Base-by-base conservation (phyloP, 2,888 invertebrate genomes). In the Tyria jacobaeae region DNA sequence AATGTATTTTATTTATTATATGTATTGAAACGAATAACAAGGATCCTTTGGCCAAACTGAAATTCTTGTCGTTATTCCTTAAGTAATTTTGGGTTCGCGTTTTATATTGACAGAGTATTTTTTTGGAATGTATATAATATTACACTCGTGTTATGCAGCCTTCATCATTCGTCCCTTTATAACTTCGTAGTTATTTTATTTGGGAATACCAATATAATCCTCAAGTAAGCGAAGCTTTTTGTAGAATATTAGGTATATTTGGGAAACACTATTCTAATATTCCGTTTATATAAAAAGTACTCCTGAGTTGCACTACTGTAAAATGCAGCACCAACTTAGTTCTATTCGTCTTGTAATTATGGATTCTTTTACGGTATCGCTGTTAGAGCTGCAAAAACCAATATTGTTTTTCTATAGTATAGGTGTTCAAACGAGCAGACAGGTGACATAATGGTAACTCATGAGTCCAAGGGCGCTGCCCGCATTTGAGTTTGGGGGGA, bases 91-190 rank as follows among this genome's bases (percentile, higher is more conserved):
- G 48, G 52, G 47, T 48, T 21, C 39, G 59, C 57, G 52, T 62
- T 58, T 64, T 65, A 73, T 69, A 73, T 68, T 66, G 57, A 70
- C 68, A 66, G 68, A 61, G 66, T 34, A 65, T 66, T 75, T 67
- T 64, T 71, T 53, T 52, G 65, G 47, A 68, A 71, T 62, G 57
- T 70, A 62, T 68, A n/a, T n/a, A n/a, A n/a, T n/a, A 73, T 64
- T 60, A 63, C 57, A 64, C 66, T 60, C 39, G 58, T 60, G 52
- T 50, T 35, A 60, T 44, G 41, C 50, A 60, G 61, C 66, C 70
- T 62, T 47, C 63, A 63, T 60, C 55, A 41, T 75, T 73, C 35
- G 49, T 51, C 41, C 57, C 39, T 63, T 70, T 70, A 75, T 70
- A 66, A 72, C 60, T 61, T 67, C 60, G 47, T 61, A 68, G 60